Evolutionary conservation across 1,140 invertebrate genomes (phyloP), one percentile per base, ranked within the genome.

Genomic region (Drosophila elegans): DNA sequence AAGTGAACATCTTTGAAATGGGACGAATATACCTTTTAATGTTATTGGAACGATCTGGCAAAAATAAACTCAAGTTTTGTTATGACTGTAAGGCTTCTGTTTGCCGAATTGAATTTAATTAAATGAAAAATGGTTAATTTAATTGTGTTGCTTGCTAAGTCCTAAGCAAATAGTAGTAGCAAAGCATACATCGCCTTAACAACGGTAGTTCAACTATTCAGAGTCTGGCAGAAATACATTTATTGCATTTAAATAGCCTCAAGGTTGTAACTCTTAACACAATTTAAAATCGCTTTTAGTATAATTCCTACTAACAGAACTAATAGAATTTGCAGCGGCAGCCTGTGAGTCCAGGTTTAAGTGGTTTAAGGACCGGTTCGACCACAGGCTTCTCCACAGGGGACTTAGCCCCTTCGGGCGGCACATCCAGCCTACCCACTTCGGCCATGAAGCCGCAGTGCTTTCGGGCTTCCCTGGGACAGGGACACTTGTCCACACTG

Each of bases 381-480:
- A n/a, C 0, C 3, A 3, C 3, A 27, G 11, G n/a, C 12, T 42
- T n/a, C 3, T 29, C 3, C 6, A 16, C 0, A 10, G 42, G 46
- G 16, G n/a, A 27, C 36, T 27, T 25, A 1, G 41, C 16, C 2
- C 39, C 44, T 12, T 42, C 69, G 4, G 54, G 21, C 4, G 55
- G 59, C 16, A 53, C 38, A 29, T 80, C 56, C 1, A 34, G 42
- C 11, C 39, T 46, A n/a, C 39, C 45, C 10, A 45, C 5, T 3
- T 16, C 38, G 4, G 53, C 41, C 71, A 82, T 73, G 9, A 79
- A 69, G 4, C 27, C 34, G 39, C 83, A 88, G 48, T 88, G 41
- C 5, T 46, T 12, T 2, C 56, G 60, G 5, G 75, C 72, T 5
- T 51, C 55, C 4, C 39, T 38, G 4, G 84, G 84, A 27, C 55